phyloP scores from a whole-genome alignment of 2,113 vertebrate species.

The Phalacrocorax pelagicus region DNA sequence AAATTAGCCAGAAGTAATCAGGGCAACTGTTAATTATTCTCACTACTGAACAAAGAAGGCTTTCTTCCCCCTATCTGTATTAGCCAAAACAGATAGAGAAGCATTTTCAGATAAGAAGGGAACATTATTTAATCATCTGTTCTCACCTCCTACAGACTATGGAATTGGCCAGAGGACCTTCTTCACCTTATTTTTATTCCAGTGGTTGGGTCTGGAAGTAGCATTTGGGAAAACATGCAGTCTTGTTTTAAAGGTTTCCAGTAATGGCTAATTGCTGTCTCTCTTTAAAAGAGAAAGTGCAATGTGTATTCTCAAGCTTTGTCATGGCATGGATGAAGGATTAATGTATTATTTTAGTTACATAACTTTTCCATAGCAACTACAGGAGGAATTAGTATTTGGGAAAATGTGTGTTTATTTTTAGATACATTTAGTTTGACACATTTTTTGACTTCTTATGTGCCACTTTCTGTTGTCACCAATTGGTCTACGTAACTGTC shows the following conservation, averaged over 20 bases:
- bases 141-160: neutral
- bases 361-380: neutral
- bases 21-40: neutral
- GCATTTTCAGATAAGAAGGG: neutral
- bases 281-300: neutral
- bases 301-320: neutral
- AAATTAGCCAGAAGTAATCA: neutral
- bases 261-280: neutral
- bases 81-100: neutral
- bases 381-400: neutral
- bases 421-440: neutral
- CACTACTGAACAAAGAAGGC: neutral
- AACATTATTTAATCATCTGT: neutral
- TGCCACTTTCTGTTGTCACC: neutral
- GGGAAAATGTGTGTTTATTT: neutral
- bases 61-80: neutral
- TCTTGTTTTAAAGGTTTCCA: neutral
- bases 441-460: neutral
- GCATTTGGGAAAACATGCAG: neutral
- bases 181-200: neutral
- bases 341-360: neutral
- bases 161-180: neutral
- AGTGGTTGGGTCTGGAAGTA: neutral
- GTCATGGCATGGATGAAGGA: neutral
- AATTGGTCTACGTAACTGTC: neutral